A percentile compares a stretch with the other conserved stretches of the same genome.
These are phyloP conservation scores for Erinaceus europaeus DNA, from an alignment of 2,113 vertebrate genomes.

Conservation along the genomic window DNA sequence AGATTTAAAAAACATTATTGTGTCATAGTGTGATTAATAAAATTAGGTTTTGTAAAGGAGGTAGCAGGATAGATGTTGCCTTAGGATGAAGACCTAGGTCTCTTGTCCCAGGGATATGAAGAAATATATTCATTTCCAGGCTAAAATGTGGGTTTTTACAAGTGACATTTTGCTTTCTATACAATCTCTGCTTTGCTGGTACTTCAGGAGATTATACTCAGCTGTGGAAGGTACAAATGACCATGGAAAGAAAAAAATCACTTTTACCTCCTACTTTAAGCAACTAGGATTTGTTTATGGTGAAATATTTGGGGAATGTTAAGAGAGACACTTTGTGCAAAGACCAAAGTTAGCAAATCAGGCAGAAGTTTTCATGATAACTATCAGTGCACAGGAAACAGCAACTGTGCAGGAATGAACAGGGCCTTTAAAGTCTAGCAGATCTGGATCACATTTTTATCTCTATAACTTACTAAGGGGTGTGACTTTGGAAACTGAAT, in stretches of 20 bases:
- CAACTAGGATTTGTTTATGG: conserved; percentile 17
- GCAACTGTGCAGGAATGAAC: neutral
- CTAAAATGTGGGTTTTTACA: neutral
- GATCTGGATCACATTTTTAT: neutral
- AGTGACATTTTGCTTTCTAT: neutral
- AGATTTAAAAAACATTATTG: conserved; percentile 12
- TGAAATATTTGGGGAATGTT: neutral
- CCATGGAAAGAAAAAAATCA: neutral
- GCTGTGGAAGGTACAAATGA: neutral
- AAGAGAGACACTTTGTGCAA: neutral
- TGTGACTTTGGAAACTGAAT: neutral
- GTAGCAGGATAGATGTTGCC: neutral
- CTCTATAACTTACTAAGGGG: neutral
- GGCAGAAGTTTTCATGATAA: neutral
- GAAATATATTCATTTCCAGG: neutral
- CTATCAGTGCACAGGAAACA: neutral
- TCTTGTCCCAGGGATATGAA: neutral
- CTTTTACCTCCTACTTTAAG: neutral
- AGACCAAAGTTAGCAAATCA: neutral
- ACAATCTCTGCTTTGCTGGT: neutral
- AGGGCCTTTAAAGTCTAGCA: neutral
- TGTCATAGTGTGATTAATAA: conserved; percentile 32
- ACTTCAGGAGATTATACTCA: neutral
- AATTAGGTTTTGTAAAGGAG: neutral
- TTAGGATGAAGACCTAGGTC: neutral